phyloP scores from a whole-genome alignment of 2,113 vertebrate genomes.

The Himantopus leucocephalus region DNA sequence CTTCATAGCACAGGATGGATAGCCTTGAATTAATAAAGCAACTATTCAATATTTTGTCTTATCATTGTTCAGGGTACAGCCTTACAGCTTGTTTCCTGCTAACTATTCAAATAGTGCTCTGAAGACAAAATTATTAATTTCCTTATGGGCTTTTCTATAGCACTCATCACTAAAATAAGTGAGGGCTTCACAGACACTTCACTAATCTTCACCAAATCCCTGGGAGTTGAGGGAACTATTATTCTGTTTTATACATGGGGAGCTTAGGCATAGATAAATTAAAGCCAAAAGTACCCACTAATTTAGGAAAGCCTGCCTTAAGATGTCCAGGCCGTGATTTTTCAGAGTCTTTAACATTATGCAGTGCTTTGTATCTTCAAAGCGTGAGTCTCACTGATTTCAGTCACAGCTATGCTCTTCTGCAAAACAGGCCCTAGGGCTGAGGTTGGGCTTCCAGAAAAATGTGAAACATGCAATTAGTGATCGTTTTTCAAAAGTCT shows the following conservation, averaged over 20 bases:
- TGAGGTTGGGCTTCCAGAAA: neutral
- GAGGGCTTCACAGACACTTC: conserved; percentile 47
- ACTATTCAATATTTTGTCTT: conserved; percentile 62
- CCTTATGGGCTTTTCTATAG: conserved; percentile 48
- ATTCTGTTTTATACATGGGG: neutral
- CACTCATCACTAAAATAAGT: conserved; percentile 49
- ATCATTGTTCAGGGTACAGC: conserved; percentile 46
- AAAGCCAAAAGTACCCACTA: conserved; percentile 13
- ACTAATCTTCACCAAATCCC: conserved; percentile 56
- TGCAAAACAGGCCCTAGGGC: neutral
- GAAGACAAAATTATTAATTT: conserved; percentile 68
- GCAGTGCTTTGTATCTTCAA: conserved; percentile 20
- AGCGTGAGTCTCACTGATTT: neutral
- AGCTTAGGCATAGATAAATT: conserved; percentile 41
- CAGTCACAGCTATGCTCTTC: conserved; percentile 5
- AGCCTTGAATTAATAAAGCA: conserved; percentile 53
- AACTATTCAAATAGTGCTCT: conserved; percentile 48
- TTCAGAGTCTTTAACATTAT: conserved; percentile 11
- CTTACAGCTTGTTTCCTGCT: conserved; percentile 58
- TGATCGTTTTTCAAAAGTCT: neutral
- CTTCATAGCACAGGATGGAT: conserved; percentile 28
- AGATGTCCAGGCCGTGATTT: conserved; percentile 15
- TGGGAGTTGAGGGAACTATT: conserved; percentile 5
- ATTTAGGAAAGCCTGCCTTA: conserved; percentile 37
- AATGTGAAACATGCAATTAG: neutral